These are phyloP conservation scores for Lepus europaeus DNA, from an alignment of 2,113 vertebrate genomes.

Conservation along the genomic window DNA sequence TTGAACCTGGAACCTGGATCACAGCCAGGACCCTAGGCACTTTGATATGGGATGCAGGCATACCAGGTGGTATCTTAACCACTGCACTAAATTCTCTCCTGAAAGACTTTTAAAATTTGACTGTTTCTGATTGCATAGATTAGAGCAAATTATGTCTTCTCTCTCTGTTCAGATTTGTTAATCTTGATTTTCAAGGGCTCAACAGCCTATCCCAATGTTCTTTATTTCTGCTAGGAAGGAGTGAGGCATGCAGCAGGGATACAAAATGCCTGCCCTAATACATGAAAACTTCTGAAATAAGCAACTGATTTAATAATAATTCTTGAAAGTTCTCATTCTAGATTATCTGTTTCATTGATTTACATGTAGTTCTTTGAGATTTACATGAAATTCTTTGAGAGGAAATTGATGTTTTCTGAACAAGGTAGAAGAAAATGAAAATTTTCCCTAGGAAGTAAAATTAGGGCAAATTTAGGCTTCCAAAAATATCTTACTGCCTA, in stretches of 20 bases:
- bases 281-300: neutral
- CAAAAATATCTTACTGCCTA: neutral
- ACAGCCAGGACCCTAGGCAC: too few relatives aligned
- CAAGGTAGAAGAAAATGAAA: neutral
- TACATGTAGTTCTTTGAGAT: neutral
- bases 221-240: neutral
- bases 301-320: neutral
- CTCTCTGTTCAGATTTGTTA: neutral
- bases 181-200: neutral
- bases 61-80: too few relatives aligned
- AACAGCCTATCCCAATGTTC: neutral
- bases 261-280: neutral
- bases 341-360: neutral
- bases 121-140: neutral
- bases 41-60: too few relatives aligned
- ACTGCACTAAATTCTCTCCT: too few relatives aligned
- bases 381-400: neutral
- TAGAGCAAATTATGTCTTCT: neutral
- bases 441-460: slow-evolving; percentile 10
- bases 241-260: neutral
- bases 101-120: neutral
- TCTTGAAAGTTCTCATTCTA: neutral
- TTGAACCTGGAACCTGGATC: too few relatives aligned
- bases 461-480: slow-evolving; percentile 6
- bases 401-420: neutral